Base-by-base conservation (phyloP, 2,888 invertebrate genomes). In the Drosophila antonietae region DNA sequence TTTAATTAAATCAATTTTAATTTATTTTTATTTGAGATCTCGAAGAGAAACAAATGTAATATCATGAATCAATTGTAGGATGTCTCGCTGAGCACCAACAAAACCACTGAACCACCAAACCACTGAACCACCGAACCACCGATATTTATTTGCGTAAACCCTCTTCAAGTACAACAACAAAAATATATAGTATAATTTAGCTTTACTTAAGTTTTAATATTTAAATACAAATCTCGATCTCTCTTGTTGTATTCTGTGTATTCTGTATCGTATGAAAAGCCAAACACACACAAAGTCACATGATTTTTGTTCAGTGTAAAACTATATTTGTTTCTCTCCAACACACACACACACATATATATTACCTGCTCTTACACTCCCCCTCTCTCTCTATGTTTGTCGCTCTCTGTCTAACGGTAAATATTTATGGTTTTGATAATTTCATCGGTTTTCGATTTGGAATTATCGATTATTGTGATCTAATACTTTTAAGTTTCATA, bases 381-480 rank as follows among this genome's bases (percentile, higher is more conserved):
- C 51, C 10, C 31, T 39, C 39, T 47, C 1, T 60, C 1, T 60
- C 52, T 66, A 28, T 28, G 28, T 28, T 28, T 28, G 28, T 28
- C 28, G 28, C 10, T 61, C 35, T 53, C 23, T 35, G 52, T 37
- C 3, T 52, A 46, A 60, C 33, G 35, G 8, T 53, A 64, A 37
- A 31, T 52, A 15, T 73, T 81, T 76, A 52, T 65, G 57, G 71
- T 73, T 75, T 66, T 74, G 63, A 74, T 80, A 63, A 47, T 75
- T 79, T 76, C 62, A 67, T 73, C 61, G 68, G 74, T 69, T 68
- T 77, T 79, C 67, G 64, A 74, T 69, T 77, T 77, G 64, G 78
- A 3, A 15, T 49, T 83, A 71, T 82, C 73, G 64, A 76, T 76
- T 72, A 80, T 78, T 81, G 81, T 81, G 74, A 81, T 73, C 68